Conservation (phyloP, 2,888 invertebrate species). For the Odontothrips loti region DNA sequence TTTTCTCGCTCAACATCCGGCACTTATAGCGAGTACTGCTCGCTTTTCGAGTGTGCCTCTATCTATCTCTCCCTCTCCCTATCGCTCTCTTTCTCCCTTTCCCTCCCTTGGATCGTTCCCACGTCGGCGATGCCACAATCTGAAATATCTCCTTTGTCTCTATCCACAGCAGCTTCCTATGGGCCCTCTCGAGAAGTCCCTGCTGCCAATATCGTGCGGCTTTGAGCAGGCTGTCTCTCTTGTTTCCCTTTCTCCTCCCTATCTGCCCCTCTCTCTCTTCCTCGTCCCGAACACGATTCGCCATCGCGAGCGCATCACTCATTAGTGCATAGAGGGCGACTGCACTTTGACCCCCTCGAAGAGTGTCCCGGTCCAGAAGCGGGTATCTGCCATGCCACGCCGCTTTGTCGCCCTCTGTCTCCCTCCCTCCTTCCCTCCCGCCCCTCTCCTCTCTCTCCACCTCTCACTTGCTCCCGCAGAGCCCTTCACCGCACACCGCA, state of each 20-base stretch:
- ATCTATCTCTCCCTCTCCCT: background rate
- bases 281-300: background rate
- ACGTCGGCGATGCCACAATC: slow-evolving; percentile 1
- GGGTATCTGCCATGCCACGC: too few species aligned
- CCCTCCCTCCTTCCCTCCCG: background rate
- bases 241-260: background rate
- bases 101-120: slow-evolving; percentile 1
- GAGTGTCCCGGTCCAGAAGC: too few species aligned
- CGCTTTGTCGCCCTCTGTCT: background rate
- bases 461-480: background rate
- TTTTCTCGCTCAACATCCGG: too few species aligned
- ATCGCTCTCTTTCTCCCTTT: background rate
- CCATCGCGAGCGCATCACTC: slow-evolving; percentile 1
- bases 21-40: too few species aligned
- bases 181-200: background rate
- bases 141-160: slow-evolving; percentile 1
- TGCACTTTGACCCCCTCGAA: background rate
- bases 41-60: background rate
- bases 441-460: background rate
- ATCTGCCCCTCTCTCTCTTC: background rate
- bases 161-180: background rate
- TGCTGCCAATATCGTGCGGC: background rate
- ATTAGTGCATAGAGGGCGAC: slow-evolving; percentile 2
- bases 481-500: slow-evolving; percentile 19
- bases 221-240: background rate